Base-by-base conservation (phyloP, 2,888 invertebrate species). In the Frankliniella intonsa region DNA sequence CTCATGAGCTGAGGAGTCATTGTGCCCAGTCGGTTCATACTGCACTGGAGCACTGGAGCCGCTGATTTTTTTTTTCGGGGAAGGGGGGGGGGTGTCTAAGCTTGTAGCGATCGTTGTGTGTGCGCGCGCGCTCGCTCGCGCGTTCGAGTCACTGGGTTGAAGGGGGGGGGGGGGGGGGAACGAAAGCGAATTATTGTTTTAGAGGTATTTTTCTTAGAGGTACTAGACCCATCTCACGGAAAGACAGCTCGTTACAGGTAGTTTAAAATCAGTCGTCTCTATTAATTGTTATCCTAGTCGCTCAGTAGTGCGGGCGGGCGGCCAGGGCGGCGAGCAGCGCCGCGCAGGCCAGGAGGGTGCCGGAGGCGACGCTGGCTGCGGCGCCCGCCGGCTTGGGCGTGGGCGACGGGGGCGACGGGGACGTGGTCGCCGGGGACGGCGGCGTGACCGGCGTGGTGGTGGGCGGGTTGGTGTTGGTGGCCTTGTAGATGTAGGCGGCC, bases 1-100 rank as follows among this genome's bases (percentile, higher is more conserved):
- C 69, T 76, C 69, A 76, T 76, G 25, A 76, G 69, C 69, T 25
- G 69, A 76, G 69, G 69, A 76, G 69, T 76, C 69, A 76, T 76
- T 76, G 69, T 76, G 25, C 12, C 22, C 69, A 12, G 62, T 19
- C 14, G 62, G 19, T 62, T n/a, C 62, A 62, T 62, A 62, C 62
- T 17, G 62, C 38, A 38, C 38, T 38, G 38, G 38, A 38, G 38
- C 38, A 38, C 38, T 38, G 38, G 62, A 19, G 62, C 17, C n/a
- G 62, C 62, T 62, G 1, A 7, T 55, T 8, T 55, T 14, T 55
- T 14, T 62, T 62, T 1, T 0, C 17, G 11, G 19, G 62, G 17
- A 19, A n/a, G 62, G 55, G 14, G 55, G 12, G 55, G 7, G 55
- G 55, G 38, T 2, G 38, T 38, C 2, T 38, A 38, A 38, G 5